Conservation (phyloP, 2,888 invertebrate species). For the Scaptomyza reducta region DNA sequence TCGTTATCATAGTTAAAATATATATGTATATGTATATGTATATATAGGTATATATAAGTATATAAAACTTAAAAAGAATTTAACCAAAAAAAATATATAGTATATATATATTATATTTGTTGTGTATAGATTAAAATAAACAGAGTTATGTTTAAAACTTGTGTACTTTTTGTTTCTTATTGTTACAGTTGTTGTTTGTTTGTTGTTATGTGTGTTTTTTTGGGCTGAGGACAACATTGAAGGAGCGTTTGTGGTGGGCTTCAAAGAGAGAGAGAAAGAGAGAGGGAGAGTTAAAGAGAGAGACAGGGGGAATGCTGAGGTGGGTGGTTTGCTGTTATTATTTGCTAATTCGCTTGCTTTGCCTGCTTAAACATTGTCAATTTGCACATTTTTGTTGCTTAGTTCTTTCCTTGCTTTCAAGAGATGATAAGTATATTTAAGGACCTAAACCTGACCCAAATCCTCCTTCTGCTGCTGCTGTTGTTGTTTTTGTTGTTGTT, state of each 20-base stretch:
- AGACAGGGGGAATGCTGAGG: constrained; percentile 61
- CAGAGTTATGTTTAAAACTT: constrained; percentile 62
- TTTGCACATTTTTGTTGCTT: constrained; percentile 46
- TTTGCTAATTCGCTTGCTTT: constrained; percentile 28
- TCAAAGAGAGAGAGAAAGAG: constrained; percentile 10
- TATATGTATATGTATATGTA: constrained; percentile 47
- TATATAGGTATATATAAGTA: constrained; percentile 45
- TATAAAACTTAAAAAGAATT: constrained; percentile 73
- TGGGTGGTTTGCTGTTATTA: constrained; percentile 52
- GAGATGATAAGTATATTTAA: neutral
- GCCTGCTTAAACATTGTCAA: constrained; percentile 58
- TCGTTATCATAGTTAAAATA: constrained; percentile 61
- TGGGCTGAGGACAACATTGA: constrained; percentile 22
- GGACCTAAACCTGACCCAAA: constrained; percentile 40
- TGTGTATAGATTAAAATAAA: constrained; percentile 50
- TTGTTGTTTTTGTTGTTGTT: neutral
- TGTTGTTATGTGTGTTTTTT: constrained; percentile 4
- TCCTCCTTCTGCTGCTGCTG: constrained; percentile 41
- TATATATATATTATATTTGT: constrained; percentile 20
- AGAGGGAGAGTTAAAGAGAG: no score
- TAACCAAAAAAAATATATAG: constrained; percentile 63
- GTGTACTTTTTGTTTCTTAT: constrained; percentile 65
- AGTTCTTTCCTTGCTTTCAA: neutral
- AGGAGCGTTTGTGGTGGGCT: constrained; percentile 34
- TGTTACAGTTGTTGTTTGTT: constrained; percentile 37